Conservation (phyloP, 64 coral and sea anemone species). For the Actinia equina region DNA sequence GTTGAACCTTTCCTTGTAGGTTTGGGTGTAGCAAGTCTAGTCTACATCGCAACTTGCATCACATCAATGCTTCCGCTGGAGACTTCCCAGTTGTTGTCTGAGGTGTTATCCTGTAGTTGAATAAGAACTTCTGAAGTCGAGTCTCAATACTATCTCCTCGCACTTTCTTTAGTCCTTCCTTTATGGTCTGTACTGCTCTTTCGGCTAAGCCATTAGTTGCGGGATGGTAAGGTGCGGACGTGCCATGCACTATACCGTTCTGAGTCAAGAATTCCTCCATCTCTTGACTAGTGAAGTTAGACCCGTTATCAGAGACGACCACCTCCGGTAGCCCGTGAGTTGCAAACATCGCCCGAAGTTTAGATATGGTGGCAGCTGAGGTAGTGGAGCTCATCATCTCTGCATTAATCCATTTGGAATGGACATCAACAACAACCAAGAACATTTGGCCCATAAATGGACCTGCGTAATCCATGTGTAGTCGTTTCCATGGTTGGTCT, state of each 20-base stretch:
- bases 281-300: background rate
- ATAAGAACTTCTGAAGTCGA: too few species aligned
- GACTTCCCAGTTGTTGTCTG: too few species aligned
- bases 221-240: background rate
- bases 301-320: too few species aligned
- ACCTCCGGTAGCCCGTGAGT: too few species aligned
- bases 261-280: background rate
- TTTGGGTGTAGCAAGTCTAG: too few species aligned
- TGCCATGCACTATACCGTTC: background rate
- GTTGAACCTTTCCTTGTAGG: too few species aligned
- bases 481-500: conserved; percentile 20
- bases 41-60: too few species aligned
- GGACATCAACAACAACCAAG: conserved; percentile 35
- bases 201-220: background rate
- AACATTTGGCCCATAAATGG: conserved; percentile 14
- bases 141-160: too few species aligned
- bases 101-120: too few species aligned
- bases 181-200: background rate
- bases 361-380: conserved; percentile 21
- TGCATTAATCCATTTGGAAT: conserved; percentile 38
- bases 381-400: conserved; percentile 18
- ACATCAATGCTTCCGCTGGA: too few species aligned
- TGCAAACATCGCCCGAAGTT: background rate
- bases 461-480: background rate
- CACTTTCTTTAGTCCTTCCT: background rate